A percentile compares a stretch with the other conserved stretches of the same genome.
Conservation (phyloP, 2,113 vertebrate species). For the Strix uralensis region DNA sequence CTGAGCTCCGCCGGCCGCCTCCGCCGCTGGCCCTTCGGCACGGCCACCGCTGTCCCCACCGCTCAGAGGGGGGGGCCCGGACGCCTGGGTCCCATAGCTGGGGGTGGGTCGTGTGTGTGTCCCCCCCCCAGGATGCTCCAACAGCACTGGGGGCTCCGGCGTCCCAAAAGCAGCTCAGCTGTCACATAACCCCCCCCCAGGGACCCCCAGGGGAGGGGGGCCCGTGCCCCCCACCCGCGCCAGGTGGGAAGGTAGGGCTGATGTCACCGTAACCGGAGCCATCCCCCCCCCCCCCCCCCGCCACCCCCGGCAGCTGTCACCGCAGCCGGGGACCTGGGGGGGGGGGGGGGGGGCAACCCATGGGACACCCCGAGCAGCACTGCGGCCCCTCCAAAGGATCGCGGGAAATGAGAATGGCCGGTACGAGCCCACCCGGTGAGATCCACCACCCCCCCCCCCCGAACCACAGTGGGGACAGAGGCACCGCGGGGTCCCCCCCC, state of each 20-base stretch:
- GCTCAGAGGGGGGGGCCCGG: not conserved
- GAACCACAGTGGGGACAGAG: not conserved
- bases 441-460: not conserved
- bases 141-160: not conserved
- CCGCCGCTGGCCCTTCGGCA: not conserved
- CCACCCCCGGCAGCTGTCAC: constrained; percentile 16
- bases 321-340: not conserved
- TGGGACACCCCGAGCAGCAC: not conserved
- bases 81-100: not conserved
- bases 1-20: not conserved
- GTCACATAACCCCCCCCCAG: not conserved
- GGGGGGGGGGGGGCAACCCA: not conserved
- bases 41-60: not conserved
- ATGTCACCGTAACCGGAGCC: constrained; percentile 59
- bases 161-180: not conserved
- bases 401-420: not conserved
- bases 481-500: not conserved
- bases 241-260: constrained; percentile 55
- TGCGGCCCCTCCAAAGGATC: not conserved
- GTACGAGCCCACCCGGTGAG: not conserved
- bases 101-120: not conserved
- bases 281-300: no score
- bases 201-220: not conserved
- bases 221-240: not conserved
- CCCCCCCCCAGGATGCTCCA: not conserved